Conservation (phyloP, 2,797 vertebrate species). For the Neoniphon sammara region DNA sequence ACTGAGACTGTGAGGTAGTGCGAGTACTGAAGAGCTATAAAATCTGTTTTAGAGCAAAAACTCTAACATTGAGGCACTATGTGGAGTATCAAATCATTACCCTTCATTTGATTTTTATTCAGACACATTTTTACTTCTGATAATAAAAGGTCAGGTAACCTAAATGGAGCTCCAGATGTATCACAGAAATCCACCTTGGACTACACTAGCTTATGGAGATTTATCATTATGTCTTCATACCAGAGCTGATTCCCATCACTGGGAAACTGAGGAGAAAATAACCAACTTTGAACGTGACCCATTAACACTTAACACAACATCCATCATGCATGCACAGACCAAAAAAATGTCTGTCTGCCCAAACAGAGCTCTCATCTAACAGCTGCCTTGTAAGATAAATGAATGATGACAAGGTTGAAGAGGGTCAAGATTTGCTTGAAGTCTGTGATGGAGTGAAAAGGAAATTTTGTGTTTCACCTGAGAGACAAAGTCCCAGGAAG, state of each 20-base stretch:
- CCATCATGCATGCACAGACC: no score
- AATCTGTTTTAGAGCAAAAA: neutral
- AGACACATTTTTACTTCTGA: neutral
- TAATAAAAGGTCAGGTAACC: neutral
- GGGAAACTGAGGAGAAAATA: neutral
- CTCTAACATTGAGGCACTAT: neutral
- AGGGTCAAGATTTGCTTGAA: no score
- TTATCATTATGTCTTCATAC: neutral
- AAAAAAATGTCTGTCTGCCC: no score
- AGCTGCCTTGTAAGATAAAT: no score
- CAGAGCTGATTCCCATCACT: slow-evolving; percentile 1
- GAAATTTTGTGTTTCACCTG: no score
- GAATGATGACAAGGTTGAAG: no score
- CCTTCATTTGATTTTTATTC: neutral
- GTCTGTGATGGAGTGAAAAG: no score
- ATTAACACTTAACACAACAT: neutral
- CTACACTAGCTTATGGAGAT: neutral
- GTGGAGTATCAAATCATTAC: neutral
- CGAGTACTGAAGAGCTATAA: neutral
- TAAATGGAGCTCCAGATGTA: neutral
- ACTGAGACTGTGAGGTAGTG: neutral
- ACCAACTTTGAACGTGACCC: neutral
- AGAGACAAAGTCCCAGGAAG: no score
- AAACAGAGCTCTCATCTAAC: no score
- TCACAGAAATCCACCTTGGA: neutral